Evolutionary conservation across 2,888 invertebrate genomes (phyloP).

Genomic region (Byasa hedistus): DNA sequence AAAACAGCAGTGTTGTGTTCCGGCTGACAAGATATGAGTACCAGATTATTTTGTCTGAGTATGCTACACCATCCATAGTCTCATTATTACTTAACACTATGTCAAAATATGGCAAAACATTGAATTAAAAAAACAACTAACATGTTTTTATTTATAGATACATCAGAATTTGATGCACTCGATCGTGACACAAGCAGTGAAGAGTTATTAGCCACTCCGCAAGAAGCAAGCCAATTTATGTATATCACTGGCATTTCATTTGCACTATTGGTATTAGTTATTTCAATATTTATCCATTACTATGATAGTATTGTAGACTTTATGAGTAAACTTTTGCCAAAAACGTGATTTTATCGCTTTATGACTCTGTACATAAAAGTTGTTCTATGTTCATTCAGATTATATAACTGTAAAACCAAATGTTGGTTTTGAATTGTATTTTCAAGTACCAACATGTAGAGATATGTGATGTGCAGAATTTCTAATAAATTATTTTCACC

Average conservation of each 20-base stretch:
- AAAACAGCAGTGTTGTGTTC: no score
- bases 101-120: no score
- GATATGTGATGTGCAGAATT: slow-evolving; percentile 47
- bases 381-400: slow-evolving; percentile 12
- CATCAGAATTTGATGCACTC: slow-evolving; percentile 73
- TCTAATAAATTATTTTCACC: slow-evolving; percentile 42
- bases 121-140: not conserved
- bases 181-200: slow-evolving; percentile 75
- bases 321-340: slow-evolving; percentile 52
- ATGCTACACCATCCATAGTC: no score
- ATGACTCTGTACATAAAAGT: not conserved
- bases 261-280: slow-evolving; percentile 81
- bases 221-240: slow-evolving; percentile 81
- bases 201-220: slow-evolving; percentile 74
- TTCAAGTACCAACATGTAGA: slow-evolving; percentile 42
- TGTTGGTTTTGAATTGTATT: slow-evolving; percentile 29
- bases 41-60: no score
- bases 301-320: slow-evolving; percentile 60
- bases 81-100: no score
- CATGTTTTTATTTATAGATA: slow-evolving; percentile 47
- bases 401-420: slow-evolving; percentile 9
- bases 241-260: slow-evolving; percentile 81
- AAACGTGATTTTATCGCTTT: slow-evolving; percentile 39
- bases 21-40: no score
- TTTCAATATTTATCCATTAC: slow-evolving; percentile 83